Conservation (phyloP, 2,797 vertebrate species). For the Esox lucius region DNA sequence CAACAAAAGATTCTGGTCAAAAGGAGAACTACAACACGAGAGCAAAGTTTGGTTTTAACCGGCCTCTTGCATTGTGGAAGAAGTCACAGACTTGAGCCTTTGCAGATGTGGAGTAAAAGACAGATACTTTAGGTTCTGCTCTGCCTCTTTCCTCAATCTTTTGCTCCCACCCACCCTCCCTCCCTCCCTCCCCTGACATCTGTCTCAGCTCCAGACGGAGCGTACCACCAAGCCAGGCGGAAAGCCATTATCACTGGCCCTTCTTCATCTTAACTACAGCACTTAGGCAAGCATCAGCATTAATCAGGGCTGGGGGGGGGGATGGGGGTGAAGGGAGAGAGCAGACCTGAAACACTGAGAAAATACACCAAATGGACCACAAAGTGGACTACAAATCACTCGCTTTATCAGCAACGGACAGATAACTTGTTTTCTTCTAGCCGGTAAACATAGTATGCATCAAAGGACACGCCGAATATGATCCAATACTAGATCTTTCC, state of each 20-base stretch:
- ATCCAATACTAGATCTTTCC: not conserved
- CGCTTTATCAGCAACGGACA: slow-evolving; percentile 46
- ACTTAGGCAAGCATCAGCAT: slow-evolving; percentile 50
- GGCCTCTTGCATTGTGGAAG: not conserved
- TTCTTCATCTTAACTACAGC: slow-evolving; percentile 59
- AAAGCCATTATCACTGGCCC: slow-evolving; percentile 55
- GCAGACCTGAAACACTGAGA: slow-evolving; percentile 42
- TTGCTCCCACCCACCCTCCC: not conserved
- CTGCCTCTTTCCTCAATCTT: slow-evolving; percentile 9
- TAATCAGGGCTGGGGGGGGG: slow-evolving; percentile 39
- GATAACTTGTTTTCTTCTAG: slow-evolving; percentile 51
- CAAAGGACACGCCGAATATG: slow-evolving; percentile 32
- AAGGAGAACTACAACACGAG: no score
- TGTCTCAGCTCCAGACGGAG: slow-evolving; percentile 29
- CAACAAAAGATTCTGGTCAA: no score
- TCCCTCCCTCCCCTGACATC: slow-evolving; percentile 12
- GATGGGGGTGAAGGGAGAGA: slow-evolving; percentile 26
- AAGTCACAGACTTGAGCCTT: not conserved
- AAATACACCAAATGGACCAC: slow-evolving; percentile 53
- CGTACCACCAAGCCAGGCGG: slow-evolving; percentile 28
- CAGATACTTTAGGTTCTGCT: not conserved
- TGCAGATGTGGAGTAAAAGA: not conserved
- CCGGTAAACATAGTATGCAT: slow-evolving; percentile 70
- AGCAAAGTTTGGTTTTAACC: no score
- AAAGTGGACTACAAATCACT: slow-evolving; percentile 61